Base-by-base conservation (phyloP, 2,797 vertebrate genomes). In the Microhierax caerulescens region DNA sequence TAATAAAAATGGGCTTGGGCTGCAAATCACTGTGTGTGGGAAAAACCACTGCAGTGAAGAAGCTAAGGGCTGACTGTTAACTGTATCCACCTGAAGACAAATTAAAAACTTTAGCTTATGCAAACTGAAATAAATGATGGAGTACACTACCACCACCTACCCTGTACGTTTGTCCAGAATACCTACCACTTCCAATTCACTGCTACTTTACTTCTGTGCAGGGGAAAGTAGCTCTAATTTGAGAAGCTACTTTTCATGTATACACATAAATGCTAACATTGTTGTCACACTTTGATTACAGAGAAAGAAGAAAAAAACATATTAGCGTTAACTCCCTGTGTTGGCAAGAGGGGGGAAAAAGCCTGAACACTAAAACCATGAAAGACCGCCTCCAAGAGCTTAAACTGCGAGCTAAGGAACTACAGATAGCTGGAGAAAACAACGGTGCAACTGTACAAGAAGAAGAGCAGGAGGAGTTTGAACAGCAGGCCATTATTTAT, bases 381-480 rank as follows among this genome's bases (percentile, higher is more conserved):
- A 99, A 90, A 98, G 99, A 99, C 88, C 98, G 99, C 30, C 98
- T 99, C 94, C 98, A 99, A 83, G 99, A 99, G 96, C 91, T 99
- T 81, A 99, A 97, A 95, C 97, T 98, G 91, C 98, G 89, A 91
- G 98, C 98, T 85, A 99, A 98, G 64, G 98, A 99, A 94, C 94
- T 96, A 3, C 97, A 98, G 73, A 59, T 88, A 94, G 97, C 78
- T 56, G 96, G 88, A 93, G 94, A 97, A 72, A 95, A 91, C 45
- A 97, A 86, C 7, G 7, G 51, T 21, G 32, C 36, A 68, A 53
- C 79, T 32, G 94, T 94, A 20, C 96, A 98, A 51, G 96, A 92
- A 7, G 98, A 98, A 5, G 98, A 98, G 21, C 98, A 98, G 43
- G 96, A 86, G 7, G 95, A 95, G 36, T 96, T 98, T 36, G 97